Percentiles rank a stretch among this genome's conserved stretches.
Conservation (phyloP, 1,140 invertebrate genomes). For the Hyles euphorbiae region DNA sequence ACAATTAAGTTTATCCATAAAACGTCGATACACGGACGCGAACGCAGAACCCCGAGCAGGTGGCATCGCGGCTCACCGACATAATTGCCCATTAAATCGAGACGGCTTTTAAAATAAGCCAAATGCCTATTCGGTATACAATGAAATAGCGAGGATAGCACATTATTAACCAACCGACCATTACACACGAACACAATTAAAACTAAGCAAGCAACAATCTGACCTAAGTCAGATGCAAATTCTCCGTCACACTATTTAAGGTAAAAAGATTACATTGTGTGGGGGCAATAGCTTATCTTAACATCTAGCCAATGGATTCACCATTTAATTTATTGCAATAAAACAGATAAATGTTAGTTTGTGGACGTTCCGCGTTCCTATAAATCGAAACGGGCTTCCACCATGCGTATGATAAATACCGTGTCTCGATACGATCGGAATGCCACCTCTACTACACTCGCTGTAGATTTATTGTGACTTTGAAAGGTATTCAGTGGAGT, state of each 20-base stretch:
- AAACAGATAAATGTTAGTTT: slow-evolving; percentile 65
- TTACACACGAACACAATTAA: slow-evolving; percentile 57
- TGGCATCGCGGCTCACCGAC: slow-evolving; percentile 11
- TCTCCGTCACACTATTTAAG: slow-evolving; percentile 56
- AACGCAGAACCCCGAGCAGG: slow-evolving; percentile 2
- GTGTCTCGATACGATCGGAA: slow-evolving; percentile 24
- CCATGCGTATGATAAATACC: slow-evolving; percentile 38
- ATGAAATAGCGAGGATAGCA: slow-evolving; percentile 64
- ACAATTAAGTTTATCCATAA: slow-evolving; percentile 2
- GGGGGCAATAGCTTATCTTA: slow-evolving; percentile 61
- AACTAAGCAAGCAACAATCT: slow-evolving; percentile 30
- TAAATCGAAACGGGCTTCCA: slow-evolving; percentile 18
- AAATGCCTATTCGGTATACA: slow-evolving; percentile 52
- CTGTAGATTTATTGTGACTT: slow-evolving; percentile 20
- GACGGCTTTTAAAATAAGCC: slow-evolving; percentile 52
- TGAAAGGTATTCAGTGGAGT: slow-evolving; percentile 15
- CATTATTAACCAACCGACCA: slow-evolving; percentile 48
- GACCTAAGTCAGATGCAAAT: slow-evolving; percentile 67
- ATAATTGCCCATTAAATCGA: slow-evolving; percentile 61
- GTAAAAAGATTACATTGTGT: slow-evolving; percentile 73
- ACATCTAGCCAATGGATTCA: slow-evolving; percentile 53
- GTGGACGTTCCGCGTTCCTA: slow-evolving; percentile 59
- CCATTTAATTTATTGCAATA: slow-evolving; percentile 72
- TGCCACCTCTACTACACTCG: slow-evolving; percentile 17
- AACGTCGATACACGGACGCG: not conserved